These are phyloP conservation scores for Orchestia grillus DNA, from an alignment of 1,140 invertebrate species.

Conservation along the genomic window DNA sequence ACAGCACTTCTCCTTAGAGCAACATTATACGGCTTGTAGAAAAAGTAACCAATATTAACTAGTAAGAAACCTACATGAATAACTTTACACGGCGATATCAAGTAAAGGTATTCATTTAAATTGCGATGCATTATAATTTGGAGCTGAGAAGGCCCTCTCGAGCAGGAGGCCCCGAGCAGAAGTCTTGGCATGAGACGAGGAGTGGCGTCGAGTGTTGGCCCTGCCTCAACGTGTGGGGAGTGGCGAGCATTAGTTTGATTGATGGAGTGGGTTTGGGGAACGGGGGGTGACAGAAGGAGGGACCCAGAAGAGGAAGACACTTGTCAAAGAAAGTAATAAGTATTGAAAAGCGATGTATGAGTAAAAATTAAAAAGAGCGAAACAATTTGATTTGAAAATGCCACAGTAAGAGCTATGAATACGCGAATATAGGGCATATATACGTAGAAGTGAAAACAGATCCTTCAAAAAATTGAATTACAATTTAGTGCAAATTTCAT, in stretches of 20 bases:
- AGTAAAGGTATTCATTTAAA: neutral
- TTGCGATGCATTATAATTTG: neutral
- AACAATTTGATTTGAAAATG: neutral
- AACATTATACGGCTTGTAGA: no score
- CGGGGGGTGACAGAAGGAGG: neutral
- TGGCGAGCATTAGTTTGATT: constrained; percentile 6
- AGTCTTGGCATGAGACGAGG: neutral
- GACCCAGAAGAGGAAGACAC: neutral
- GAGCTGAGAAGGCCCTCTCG: neutral
- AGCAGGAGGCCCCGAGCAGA: neutral
- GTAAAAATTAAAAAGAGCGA: neutral
- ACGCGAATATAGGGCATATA: no score
- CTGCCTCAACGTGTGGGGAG: neutral
- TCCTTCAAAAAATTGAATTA: no score
- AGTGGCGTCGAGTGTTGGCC: neutral
- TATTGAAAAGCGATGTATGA: neutral
- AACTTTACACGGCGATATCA: no score
- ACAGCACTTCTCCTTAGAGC: no score
- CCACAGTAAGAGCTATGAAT: neutral
- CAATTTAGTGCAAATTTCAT: no score
- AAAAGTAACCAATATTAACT: no score
- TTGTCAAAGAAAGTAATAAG: neutral
- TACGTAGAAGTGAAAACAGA: neutral
- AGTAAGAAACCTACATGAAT: no score
- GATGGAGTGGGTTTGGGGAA: neutral